A percentile compares a stretch with the other conserved stretches of the same genome.
phyloP scores from a whole-genome alignment of 2,888 invertebrate species.

The Selenia dentaria region DNA sequence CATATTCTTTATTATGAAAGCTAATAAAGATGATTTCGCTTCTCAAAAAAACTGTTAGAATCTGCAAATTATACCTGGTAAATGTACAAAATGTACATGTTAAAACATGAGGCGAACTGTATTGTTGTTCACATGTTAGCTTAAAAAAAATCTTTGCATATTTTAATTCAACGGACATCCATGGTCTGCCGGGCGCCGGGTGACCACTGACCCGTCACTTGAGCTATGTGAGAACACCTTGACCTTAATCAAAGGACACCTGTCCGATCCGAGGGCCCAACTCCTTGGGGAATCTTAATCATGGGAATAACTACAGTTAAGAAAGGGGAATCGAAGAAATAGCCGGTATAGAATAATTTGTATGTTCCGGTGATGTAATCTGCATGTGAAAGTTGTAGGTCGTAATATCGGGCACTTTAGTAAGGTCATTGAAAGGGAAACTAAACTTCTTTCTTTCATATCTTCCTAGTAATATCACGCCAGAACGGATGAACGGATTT shows the following conservation, averaged over 20 bases:
- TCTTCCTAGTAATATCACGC: too few species aligned
- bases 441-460: too few species aligned
- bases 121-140: too few species aligned
- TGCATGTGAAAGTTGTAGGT: conserved; percentile 9
- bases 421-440: too few species aligned
- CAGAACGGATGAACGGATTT: too few species aligned
- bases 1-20: too few species aligned
- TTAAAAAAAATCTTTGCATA: conserved; percentile 38
- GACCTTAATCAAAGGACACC: conserved; percentile 78
- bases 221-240: conserved; percentile 66
- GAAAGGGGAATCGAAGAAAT: conserved; percentile 33
- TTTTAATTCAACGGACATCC: conserved; percentile 65
- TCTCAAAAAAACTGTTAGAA: too few species aligned
- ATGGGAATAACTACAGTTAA: conserved; percentile 64
- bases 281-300: conserved; percentile 72
- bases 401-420: too few species aligned
- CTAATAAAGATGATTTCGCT: too few species aligned
- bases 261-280: conserved; percentile 60
- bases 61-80: too few species aligned
- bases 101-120: too few species aligned
- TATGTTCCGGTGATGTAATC: conserved; percentile 23
- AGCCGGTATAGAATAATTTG: conserved; percentile 21
- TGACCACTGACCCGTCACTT: conserved; percentile 65
- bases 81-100: too few species aligned
- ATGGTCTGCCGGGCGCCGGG: conserved; percentile 53